A percentile compares a stretch with the other conserved stretches of the same genome.
Conservation (phyloP, 2,797 vertebrate genomes). For the Sebastes itinus region DNA sequence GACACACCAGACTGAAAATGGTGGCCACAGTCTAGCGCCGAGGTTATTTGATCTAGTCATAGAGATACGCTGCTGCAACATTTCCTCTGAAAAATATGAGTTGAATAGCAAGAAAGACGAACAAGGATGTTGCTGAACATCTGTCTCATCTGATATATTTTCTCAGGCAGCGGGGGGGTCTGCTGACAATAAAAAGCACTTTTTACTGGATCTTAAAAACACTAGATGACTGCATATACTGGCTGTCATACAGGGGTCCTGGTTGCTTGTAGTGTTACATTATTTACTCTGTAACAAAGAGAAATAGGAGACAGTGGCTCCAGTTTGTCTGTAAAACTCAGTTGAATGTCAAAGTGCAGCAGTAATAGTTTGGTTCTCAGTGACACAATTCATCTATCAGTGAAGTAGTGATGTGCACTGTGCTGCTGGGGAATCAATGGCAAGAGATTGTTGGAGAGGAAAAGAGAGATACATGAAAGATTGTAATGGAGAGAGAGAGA, state of each 20-base stretch:
- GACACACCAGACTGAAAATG: constrained; percentile 1
- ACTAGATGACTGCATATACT: background rate
- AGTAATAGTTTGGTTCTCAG: background rate
- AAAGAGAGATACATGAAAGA: background rate
- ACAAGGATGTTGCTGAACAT: background rate
- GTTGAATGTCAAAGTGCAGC: background rate
- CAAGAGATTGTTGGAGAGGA: background rate
- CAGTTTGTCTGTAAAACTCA: background rate
- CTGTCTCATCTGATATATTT: background rate
- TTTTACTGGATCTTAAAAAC: background rate
- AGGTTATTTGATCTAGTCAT: background rate
- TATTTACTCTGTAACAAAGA: background rate
- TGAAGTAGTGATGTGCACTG: background rate
- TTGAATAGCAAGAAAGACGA: background rate
- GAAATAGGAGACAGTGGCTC: background rate
- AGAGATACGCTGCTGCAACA: background rate
- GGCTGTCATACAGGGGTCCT: background rate
- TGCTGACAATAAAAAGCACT: background rate
- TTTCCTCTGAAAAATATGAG: background rate
- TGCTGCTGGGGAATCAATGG: background rate
- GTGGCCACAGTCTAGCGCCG: background rate
- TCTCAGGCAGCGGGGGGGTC: background rate
- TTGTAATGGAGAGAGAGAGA: too few relatives aligned
- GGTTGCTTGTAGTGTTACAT: background rate
- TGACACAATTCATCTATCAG: background rate